Conservation (phyloP, 1,140 invertebrate species). For the Microplitis demolitor region DNA sequence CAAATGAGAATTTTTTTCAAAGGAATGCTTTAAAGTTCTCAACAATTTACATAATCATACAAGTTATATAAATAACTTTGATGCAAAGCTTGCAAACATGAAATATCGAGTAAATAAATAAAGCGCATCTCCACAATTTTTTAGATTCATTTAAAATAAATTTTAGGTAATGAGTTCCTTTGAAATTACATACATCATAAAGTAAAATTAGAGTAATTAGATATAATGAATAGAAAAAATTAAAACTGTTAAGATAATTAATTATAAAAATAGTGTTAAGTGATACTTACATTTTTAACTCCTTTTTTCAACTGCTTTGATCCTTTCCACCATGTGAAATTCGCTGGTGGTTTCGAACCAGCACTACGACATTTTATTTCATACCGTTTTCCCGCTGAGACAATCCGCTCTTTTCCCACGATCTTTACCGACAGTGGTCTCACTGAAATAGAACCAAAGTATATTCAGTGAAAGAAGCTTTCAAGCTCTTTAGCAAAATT, state of each 20-base stretch:
- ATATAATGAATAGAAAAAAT: background rate
- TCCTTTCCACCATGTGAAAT: slow-evolving; percentile 71
- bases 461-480: background rate
- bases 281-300: slow-evolving; percentile 60
- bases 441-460: slow-evolving; percentile 58
- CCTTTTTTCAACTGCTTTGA: slow-evolving; percentile 62
- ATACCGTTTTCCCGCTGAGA: slow-evolving; percentile 65
- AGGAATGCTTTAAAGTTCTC: slow-evolving; percentile 8
- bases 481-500: background rate
- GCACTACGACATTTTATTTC: slow-evolving; percentile 68
- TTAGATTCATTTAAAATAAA: too few species aligned
- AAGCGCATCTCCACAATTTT: too few species aligned
- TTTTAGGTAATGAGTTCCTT: too few species aligned
- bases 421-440: slow-evolving; percentile 67
- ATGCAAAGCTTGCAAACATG: background rate
- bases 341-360: slow-evolving; percentile 70
- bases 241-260: background rate
- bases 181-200: background rate
- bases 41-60: background rate
- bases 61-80: background rate
- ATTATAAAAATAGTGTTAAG: background rate
- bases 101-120: too few species aligned
- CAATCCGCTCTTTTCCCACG: slow-evolving; percentile 58
- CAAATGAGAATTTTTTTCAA: background rate
- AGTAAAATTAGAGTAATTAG: background rate